phyloP scores from a whole-genome alignment of 2,113 vertebrate species.

The Periophthalmodon schlosseri region DNA sequence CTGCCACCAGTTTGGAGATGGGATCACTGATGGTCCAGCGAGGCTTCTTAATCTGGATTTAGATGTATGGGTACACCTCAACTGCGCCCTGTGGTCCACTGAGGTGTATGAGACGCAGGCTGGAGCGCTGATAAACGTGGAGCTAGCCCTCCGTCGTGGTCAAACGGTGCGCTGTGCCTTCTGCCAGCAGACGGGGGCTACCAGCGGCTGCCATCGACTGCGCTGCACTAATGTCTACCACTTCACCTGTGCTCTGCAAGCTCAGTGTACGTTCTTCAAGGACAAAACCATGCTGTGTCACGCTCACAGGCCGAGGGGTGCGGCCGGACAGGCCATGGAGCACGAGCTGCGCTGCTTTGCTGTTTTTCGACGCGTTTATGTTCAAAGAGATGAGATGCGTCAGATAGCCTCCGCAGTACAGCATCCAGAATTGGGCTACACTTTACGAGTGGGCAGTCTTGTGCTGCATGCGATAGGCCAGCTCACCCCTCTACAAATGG shows the following conservation, averaged over 20 bases:
- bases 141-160: conserved; percentile 88
- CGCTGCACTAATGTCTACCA: conserved; percentile 98
- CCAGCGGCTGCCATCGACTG: conserved; percentile 93
- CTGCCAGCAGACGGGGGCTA: conserved; percentile 94
- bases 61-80: conserved; percentile 96
- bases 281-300: conserved; percentile 99
- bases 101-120: conserved; percentile 99
- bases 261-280: conserved; percentile 98
- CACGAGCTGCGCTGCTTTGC: conserved; percentile 94
- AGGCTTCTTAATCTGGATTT: conserved; percentile 94
- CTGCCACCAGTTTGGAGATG: conserved; percentile 95
- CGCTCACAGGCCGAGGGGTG: conserved; percentile 90
- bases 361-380: conserved; percentile 92
- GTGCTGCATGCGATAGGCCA: conserved; percentile 91
- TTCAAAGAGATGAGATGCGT: conserved; percentile 92
- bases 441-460: conserved; percentile 93
- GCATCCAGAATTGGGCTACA: conserved; percentile 90
- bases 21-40: conserved; percentile 91
- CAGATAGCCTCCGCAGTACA: conserved; percentile 92
- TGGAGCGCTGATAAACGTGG: conserved; percentile 97
- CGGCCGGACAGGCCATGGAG: conserved; percentile 78
- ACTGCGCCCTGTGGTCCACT: conserved; percentile 97
- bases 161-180: conserved; percentile 90
- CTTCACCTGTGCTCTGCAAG: conserved; percentile 95
- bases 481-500: conserved; percentile 90